phyloP scores from a whole-genome alignment of 2,888 invertebrate genomes.

The Metopia argyrocephala region DNA sequence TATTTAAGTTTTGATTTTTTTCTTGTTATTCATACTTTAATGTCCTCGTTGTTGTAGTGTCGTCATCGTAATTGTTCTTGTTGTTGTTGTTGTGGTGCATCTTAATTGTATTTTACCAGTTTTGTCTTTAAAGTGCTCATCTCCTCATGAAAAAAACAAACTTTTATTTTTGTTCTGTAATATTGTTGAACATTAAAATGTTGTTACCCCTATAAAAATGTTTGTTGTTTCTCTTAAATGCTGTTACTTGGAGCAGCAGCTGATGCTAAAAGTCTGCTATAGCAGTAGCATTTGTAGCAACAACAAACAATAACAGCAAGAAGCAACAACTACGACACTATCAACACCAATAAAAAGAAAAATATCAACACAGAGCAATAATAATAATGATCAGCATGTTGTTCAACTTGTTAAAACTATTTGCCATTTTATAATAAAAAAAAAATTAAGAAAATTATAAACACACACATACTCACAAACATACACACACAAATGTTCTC shows the following conservation, averaged over 20 bases:
- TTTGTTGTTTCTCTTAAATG: constrained; percentile 34
- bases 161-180: background rate
- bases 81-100: constrained; percentile 46
- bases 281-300: constrained; percentile 27
- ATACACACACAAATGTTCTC: background rate
- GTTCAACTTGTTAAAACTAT: constrained; percentile 59
- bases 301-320: constrained; percentile 19
- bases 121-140: constrained; percentile 61
- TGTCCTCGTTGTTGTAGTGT: constrained; percentile 56
- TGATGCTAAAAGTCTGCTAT: constrained; percentile 24
- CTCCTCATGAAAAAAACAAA: constrained; percentile 57
- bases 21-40: constrained; percentile 45
- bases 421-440: constrained; percentile 56
- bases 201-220: constrained; percentile 44
- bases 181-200: constrained; percentile 41
- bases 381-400: constrained; percentile 51
- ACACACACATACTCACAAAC: background rate
- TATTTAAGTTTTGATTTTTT: constrained; percentile 24
- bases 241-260: constrained; percentile 29
- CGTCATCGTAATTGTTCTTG: constrained; percentile 29
- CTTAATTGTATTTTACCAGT: constrained; percentile 61
- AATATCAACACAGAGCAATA: background rate
- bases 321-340: constrained; percentile 13
- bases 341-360: constrained; percentile 43
- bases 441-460: background rate